Evolutionary conservation across 2,797 vertebrate species (phyloP).

Genomic region (Sandelia bainsii): DNA sequence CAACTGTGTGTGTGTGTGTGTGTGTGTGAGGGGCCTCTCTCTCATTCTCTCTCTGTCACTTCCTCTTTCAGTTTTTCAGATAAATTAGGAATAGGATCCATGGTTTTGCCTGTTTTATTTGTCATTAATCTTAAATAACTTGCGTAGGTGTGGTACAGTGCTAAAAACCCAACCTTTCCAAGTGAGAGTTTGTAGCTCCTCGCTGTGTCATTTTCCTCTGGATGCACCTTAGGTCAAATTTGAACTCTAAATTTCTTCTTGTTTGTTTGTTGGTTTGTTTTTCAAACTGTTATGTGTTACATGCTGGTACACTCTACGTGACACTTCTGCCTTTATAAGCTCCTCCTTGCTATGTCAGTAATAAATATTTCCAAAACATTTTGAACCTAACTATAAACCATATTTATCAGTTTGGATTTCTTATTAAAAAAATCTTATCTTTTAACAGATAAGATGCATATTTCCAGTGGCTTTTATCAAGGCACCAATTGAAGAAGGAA

Average conservation of each 20-base stretch:
- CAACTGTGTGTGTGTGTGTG: slow-evolving; percentile 12
- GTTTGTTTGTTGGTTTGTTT: too few species aligned
- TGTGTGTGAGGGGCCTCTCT: slow-evolving; percentile 2
- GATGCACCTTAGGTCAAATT: too few species aligned
- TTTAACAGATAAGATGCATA: slow-evolving; percentile 43
- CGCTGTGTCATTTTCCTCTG: too few species aligned
- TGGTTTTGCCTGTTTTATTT: too few species aligned
- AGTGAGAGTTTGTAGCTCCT: too few species aligned
- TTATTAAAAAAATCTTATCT: slow-evolving; percentile 30
- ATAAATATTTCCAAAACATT: slow-evolving; percentile 30
- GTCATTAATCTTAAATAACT: too few species aligned
- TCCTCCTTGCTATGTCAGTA: background rate
- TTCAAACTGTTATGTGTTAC: background rate
- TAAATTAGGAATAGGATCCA: too few species aligned
- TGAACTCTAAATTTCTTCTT: too few species aligned
- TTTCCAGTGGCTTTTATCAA: slow-evolving; percentile 49
- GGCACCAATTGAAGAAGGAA: slow-evolving; percentile 31
- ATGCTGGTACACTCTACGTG: background rate
- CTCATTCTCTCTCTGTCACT: too few species aligned
- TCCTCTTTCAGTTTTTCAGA: too few species aligned
- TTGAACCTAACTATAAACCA: slow-evolving; percentile 11
- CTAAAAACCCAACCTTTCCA: too few species aligned
- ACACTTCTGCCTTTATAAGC: slow-evolving; percentile 2
- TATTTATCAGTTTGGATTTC: slow-evolving; percentile 32
- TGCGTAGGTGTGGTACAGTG: too few species aligned